Evolutionary conservation across 2,113 vertebrate genomes (phyloP), one percentile per base, ranked within the genome.

Genomic region (Pleuronectes platessa): DNA sequence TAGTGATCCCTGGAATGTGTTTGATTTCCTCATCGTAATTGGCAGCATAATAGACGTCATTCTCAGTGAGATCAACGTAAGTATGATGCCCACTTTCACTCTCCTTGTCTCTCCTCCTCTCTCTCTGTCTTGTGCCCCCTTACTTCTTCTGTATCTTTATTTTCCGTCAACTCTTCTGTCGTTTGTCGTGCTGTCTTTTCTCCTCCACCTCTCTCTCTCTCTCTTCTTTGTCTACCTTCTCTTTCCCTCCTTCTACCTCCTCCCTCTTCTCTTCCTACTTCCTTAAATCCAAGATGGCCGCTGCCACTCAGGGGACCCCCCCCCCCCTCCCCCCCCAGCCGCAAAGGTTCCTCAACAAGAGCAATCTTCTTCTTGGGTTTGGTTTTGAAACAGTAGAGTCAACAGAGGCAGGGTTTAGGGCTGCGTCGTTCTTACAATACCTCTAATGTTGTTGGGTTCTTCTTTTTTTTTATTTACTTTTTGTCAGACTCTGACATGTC

Each of bases 31-130:
- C 96, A 97, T 99, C 96, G 98, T 99, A 95, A 97, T 98, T 93
- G 98, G 98, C 95, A 99, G 98, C 95, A 97, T 99, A 96, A 96
- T 99, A 94, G 97, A 98, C 96, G 97, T 99, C 95, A 96, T 97
- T 92, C 98, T 99, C 93, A 97, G 96, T 96, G 97, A 99, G 95
- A 96, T 97, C 26, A 96, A 98, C 94, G 97, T 98, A 95, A 99
- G 97, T 99, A 97, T 94, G 92, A 94, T 90, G 93, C 91, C 92
- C 95, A 93, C 92, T 91, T 95, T 88, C 92, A 66, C 90, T 84
- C 90, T 90, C 81, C 91, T 91, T 90, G 74, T 87, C 88, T 86
- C 69, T 89, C 72, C 87, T 71, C 90, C 75, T 87, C 73, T 87
- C 80, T 86, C 62, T 84, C 90, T 90, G 86, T 93, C 90, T 92